Evolutionary conservation across 2,888 invertebrate species (phyloP).

Genomic region (Drosophila hamatofila): DNA sequence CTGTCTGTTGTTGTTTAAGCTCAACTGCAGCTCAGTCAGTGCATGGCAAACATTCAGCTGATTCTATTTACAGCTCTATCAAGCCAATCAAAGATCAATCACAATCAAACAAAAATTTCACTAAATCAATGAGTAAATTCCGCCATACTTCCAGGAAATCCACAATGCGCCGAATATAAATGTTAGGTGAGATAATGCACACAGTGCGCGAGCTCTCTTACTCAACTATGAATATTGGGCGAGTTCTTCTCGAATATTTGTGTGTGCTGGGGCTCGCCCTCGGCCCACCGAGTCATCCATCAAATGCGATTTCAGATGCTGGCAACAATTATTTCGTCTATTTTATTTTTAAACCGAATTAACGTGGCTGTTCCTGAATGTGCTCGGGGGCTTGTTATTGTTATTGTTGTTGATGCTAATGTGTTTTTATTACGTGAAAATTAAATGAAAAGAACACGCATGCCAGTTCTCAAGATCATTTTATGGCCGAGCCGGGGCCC

Average conservation of each 20-base stretch:
- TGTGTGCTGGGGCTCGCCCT: background rate
- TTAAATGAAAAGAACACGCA: slow-evolving; percentile 38
- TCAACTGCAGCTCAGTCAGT: background rate
- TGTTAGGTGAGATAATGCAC: slow-evolving; percentile 45
- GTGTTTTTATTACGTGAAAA: slow-evolving; percentile 79
- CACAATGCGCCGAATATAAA: slow-evolving; percentile 49
- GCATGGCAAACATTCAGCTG: slow-evolving; percentile 9
- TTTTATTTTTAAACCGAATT: slow-evolving; percentile 77
- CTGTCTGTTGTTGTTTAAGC: background rate
- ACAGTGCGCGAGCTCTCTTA: slow-evolving; percentile 56
- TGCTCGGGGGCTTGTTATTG: slow-evolving; percentile 36
- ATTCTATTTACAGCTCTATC: slow-evolving; percentile 34
- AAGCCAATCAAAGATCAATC: slow-evolving; percentile 74
- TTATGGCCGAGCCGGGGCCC: slow-evolving; percentile 35
- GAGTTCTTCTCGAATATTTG: slow-evolving; percentile 35
- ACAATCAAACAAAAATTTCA: slow-evolving; percentile 48
- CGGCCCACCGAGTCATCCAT: slow-evolving; percentile 61
- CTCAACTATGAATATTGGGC: slow-evolving; percentile 27
- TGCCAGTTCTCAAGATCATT: slow-evolving; percentile 68
- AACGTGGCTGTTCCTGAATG: slow-evolving; percentile 29
- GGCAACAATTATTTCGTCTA: slow-evolving; percentile 78
- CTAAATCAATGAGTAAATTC: slow-evolving; percentile 58
- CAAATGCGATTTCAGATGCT: slow-evolving; percentile 68
- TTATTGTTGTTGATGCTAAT: slow-evolving; percentile 65
- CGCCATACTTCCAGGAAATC: slow-evolving; percentile 78